A percentile compares a stretch with the other conserved stretches of the same genome.
These are phyloP conservation scores for Cryptoprocta ferox DNA, from an alignment of 2,797 vertebrate genomes.

Conservation along the genomic window DNA sequence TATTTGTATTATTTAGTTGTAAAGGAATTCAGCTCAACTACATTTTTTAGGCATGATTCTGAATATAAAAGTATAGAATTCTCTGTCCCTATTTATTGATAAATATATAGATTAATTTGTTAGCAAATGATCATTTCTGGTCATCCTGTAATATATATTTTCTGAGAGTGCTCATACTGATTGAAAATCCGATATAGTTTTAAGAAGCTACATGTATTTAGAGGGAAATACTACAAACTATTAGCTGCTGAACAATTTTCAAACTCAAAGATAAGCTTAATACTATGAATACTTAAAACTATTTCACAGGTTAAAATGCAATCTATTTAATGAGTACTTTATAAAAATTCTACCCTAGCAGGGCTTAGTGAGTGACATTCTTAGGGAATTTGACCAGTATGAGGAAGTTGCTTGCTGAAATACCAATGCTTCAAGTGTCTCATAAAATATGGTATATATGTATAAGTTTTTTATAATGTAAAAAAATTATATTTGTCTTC, in stretches of 20 bases:
- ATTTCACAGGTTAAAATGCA: neutral
- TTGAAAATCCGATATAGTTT: neutral
- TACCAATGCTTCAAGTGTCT: neutral
- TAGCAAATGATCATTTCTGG: neutral
- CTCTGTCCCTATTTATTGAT: neutral
- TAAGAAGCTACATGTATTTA: neutral
- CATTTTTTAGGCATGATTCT: neutral
- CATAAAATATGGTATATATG: neutral
- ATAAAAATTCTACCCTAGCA: neutral
- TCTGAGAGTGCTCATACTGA: neutral
- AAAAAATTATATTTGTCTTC: neutral
- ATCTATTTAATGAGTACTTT: neutral
- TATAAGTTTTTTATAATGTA: neutral
- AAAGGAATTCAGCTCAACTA: neutral
- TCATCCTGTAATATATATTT: neutral
- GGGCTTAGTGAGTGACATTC: neutral
- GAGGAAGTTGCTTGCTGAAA: neutral
- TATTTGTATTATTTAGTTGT: neutral
- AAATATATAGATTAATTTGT: neutral
- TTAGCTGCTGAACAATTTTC: neutral
- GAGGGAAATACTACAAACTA: neutral
- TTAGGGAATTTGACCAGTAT: neutral
- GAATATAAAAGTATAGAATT: neutral
- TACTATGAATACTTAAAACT: neutral
- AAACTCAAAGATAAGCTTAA: neutral